These are phyloP conservation scores for Megalops cyprinoides DNA, from an alignment of 2,797 vertebrate species.

Conservation along the genomic window DNA sequence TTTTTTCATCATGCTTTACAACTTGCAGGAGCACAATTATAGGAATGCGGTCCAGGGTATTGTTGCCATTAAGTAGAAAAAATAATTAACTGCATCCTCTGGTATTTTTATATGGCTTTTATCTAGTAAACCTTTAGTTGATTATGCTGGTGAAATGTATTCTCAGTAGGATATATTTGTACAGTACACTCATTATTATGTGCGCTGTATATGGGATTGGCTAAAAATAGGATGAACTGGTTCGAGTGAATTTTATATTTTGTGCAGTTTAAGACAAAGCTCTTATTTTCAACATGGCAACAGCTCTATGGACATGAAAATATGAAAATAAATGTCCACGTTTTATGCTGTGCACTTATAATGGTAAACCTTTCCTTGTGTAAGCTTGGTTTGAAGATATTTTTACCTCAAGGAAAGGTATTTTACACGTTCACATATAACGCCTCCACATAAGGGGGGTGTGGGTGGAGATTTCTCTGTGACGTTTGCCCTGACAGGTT, in stretches of 20 bases:
- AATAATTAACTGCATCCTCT: conserved; percentile 22
- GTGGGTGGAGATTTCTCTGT: too few relatives aligned
- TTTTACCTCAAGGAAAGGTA: too few relatives aligned
- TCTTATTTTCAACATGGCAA: too few relatives aligned
- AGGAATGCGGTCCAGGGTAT: background rate
- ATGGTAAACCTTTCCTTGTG: too few relatives aligned
- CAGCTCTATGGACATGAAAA: too few relatives aligned
- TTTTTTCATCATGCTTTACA: background rate
- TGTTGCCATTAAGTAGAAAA: conserved; percentile 10
- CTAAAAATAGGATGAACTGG: conserved; percentile 56
- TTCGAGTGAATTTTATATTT: conserved; percentile 59
- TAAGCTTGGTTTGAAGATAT: too few relatives aligned
- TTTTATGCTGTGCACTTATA: too few relatives aligned
- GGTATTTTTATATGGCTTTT: conserved; percentile 29
- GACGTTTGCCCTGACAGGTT: too few relatives aligned
- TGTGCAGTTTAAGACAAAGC: too few relatives aligned
- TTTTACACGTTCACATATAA: too few relatives aligned
- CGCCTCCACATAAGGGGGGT: too few relatives aligned
- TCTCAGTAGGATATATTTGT: conserved; percentile 61
- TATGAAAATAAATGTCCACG: too few relatives aligned
- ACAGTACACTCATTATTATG: conserved; percentile 33
- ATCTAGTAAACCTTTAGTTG: conserved; percentile 67
- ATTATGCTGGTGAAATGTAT: conserved; percentile 60
- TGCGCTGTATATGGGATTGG: conserved; percentile 28
- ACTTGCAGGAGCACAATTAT: conserved; percentile 10